phyloP scores from a whole-genome alignment of 2,888 invertebrate species.

The Allolobophora icterica region DNA sequence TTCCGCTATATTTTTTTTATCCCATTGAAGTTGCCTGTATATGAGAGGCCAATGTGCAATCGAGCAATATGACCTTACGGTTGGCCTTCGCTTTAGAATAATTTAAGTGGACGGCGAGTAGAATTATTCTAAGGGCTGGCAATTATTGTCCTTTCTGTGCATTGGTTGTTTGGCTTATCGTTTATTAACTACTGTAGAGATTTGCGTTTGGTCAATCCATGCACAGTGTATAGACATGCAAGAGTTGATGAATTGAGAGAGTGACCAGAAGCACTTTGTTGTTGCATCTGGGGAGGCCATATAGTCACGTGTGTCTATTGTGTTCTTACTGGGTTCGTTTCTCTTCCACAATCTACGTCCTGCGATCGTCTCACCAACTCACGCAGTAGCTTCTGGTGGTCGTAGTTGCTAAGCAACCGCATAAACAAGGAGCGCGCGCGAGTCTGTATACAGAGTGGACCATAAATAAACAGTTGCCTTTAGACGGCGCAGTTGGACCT shows the following conservation, averaged over 20 bases:
- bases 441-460: neutral
- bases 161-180: neutral
- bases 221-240: too few species aligned
- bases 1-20: too few species aligned
- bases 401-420: slow-evolving; percentile 21
- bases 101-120: neutral
- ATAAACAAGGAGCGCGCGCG: neutral
- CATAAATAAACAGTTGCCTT: neutral
- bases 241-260: neutral
- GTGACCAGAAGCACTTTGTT: neutral
- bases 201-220: neutral
- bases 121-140: too few species aligned
- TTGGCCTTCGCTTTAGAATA: neutral
- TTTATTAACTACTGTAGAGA: neutral
- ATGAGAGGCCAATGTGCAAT: too few species aligned
- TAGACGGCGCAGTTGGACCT: neutral
- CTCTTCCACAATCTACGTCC: neutral
- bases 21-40: too few species aligned
- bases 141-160: neutral
- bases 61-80: neutral
- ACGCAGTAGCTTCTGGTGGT: neutral
- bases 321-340: neutral
- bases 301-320: neutral
- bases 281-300: neutral
- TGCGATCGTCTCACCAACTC: neutral